Evolutionary conservation across 2,113 vertebrate genomes (phyloP), one percentile per base, ranked within the genome.

Genomic region (Nothobranchius furzeri): DNA sequence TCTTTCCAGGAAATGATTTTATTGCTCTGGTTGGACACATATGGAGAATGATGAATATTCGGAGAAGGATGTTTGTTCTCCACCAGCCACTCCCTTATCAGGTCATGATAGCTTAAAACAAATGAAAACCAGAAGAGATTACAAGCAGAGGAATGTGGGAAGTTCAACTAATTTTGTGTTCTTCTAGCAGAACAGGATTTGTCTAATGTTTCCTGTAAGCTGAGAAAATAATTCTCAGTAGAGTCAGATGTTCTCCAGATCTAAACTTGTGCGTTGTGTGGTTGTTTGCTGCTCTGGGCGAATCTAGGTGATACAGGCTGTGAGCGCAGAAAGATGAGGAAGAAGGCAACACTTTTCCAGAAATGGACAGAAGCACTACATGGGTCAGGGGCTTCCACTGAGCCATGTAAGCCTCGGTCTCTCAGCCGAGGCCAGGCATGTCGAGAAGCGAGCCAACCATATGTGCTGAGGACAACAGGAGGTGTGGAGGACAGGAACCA

Each of bases 81-180:
- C 62, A 71, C 79, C 81, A 74, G 76, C 75, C 85, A 77, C 85
- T 88, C 88, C 87, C 78, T 87, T 87, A 90, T 92, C 87, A 83
- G 88, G 80, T 62, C 84, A 71, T 85, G 88, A 88, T 89, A 83
- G 71, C 75, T 81, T 84, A 72, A 81, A 80, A 75, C 84, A 92
- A 90, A 93, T 89, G 63, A 76, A 86, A 91, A 92, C 84, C 91
- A 91, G 87, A 88, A 76, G 78, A 85, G 68, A 54, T n/a, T 58
- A 75, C 81, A 89, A 84, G 83, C 75, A 6, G 58, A 66, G 65
- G 70, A 80, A 58, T 12, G 64, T 73, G 54, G 56, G 76, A 82
- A 42, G 61, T 14, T 48, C 74, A 82, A 75, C 11, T 50, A 13
- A 49, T 49, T 50, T 17, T 20, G n/a, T 50, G 48, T 50, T 50